Evolutionary conservation across 2,888 invertebrate species (phyloP), one percentile per base, ranked within the genome.

Genomic region (Meandrusa payeni): DNA sequence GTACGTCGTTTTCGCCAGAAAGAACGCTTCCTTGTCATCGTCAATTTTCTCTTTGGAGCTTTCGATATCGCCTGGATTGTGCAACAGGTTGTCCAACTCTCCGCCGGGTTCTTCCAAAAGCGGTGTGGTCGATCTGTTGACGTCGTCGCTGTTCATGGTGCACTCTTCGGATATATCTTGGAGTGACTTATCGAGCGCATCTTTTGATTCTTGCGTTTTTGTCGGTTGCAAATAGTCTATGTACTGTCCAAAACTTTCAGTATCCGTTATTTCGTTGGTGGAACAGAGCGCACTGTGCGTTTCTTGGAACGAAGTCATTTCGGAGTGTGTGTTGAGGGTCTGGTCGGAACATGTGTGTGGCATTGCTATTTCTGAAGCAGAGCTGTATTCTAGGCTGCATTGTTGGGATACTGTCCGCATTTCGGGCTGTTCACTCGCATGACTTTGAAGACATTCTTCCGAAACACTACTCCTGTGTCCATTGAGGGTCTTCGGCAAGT

Each of bases 331-430:
- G 56, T 88, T 85, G 7, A 88, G 48, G 0, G 87, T 88, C 62
- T 86, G 87, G 24, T 89, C 89, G 0, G 89, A 89, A 48, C 82
- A 87, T 0, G 88, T 85, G 49, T 88, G 80, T 0, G 89, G 89
- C 68, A 89, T 76, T 0, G 88, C 89, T 51, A 82, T 83, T 66
- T 88, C 87, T 1, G 89, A 88, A 0, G 90, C 90, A 0, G 93
- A 92, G 49, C 91, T 92, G 57, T 92, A 93, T 59, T 93, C 93
- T 31, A 93, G 73, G 45, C 92, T 93, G 55, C 93, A 93, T 52
- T 93, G 93, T 54, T 93, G 93, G 0, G 93, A 93, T 15, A 93
- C 91, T 0, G 92, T 92, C 12, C 92, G 78, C 88, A 92, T 89
- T 50, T 86, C 86, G 2, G 88, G 87, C 28, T 69, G 79, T 13